Evolutionary conservation across 2,888 invertebrate species (phyloP), one percentile per base, ranked within the genome.

Genomic region (Drosophila macrothrix): DNA sequence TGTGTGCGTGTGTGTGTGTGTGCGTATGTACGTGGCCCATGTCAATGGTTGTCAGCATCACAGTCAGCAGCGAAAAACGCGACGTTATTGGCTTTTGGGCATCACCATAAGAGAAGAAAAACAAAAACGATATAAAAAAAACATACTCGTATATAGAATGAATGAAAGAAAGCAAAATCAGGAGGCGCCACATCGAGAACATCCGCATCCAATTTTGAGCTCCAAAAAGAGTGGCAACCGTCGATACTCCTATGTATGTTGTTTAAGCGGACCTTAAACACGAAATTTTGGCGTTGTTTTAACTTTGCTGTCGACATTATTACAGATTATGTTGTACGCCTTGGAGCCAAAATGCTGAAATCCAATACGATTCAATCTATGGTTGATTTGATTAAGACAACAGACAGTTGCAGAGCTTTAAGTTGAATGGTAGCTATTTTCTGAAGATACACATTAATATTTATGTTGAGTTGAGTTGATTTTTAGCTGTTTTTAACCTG

Each of bases 41-140:
- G 87, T 87, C 85, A 83, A 78, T 78, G 83, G 78, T 73, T 88
- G 88, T 88, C 90, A 84, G 81, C 81, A 82, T 84, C 84, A 85
- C 76, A 82, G 76, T 74, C 73, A 83, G 64, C 69, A 67, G 60
- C 80, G 67, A 68, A 73, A 79, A 70, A 68, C 67, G 67, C 81
- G 65, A 61, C 76, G 73, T 88, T 85, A 85, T 85, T 85, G 85
- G 87, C 89, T 88, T 88, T 88, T 83, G 74, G 67, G 80, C 75
- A 76, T 73, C 73, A 70, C 75, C 60, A 66, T 68, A 74, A 70
- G 69, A 72, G 16, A 19, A 19, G 39, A 25, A 19, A n/a, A 28
- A 28, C 25, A 22, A n/a, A n/a, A 28, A n/a, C 16, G 9, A n/a
- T 14, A 39, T 22, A 29, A n/a, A 12, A 22, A 12, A 22, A 22